Percentiles rank a stretch among this genome's conserved stretches.
Evolutionary conservation across 2,888 invertebrate species (phyloP).

Genomic region (Epinotia demarniana): DNA sequence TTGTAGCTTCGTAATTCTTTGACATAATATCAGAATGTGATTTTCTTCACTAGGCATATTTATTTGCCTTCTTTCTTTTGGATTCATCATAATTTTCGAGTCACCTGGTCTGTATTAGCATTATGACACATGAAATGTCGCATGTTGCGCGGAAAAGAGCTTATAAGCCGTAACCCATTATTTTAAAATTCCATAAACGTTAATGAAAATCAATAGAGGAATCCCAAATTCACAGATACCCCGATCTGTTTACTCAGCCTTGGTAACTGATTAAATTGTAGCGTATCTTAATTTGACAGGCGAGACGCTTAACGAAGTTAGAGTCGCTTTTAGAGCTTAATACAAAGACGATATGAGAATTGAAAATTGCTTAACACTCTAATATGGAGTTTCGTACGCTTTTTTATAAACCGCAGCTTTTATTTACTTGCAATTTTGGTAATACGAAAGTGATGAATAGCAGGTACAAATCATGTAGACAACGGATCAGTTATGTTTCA

Average conservation of each 20-base stretch:
- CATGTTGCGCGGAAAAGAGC: not conserved
- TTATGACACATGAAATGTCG: not conserved
- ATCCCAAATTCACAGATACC: slow-evolving; percentile 16
- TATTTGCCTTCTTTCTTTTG: too few relatives aligned
- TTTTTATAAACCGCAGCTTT: slow-evolving; percentile 7
- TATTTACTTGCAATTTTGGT: not conserved
- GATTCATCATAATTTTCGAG: too few relatives aligned
- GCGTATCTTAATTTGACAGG: slow-evolving; percentile 61
- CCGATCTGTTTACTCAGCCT: slow-evolving; percentile 57
- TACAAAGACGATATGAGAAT: slow-evolving; percentile 40
- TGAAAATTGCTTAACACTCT: slow-evolving; percentile 36
- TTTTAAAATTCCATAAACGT: not conserved
- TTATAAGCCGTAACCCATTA: not conserved
- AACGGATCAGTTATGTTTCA: too few relatives aligned
- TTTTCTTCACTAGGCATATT: too few relatives aligned
- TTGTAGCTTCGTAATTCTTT: too few relatives aligned
- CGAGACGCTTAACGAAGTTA: slow-evolving; percentile 48
- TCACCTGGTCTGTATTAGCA: not conserved
- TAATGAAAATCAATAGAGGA: slow-evolving; percentile 11
- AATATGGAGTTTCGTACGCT: slow-evolving; percentile 18
- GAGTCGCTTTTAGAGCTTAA: slow-evolving; percentile 42
- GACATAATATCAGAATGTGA: too few relatives aligned
- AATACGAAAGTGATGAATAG: too few relatives aligned
- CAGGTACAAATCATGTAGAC: too few relatives aligned
- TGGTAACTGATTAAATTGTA: slow-evolving; percentile 55